These are phyloP conservation scores for Microcebus jonahi DNA, from an alignment of 2,113 vertebrate genomes.

Conservation along the genomic window DNA sequence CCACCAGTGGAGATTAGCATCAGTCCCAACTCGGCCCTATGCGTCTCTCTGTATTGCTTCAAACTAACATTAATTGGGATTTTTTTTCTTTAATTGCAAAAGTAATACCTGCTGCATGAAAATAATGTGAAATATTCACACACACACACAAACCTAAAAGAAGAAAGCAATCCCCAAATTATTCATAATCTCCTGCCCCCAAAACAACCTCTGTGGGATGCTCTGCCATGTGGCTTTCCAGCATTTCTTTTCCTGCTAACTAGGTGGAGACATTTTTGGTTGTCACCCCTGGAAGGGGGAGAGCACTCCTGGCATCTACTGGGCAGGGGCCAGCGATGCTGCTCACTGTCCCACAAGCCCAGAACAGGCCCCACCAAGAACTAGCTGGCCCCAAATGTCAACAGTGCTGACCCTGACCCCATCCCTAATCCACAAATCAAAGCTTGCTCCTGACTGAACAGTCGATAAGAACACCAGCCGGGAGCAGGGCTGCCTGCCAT, in stretches of 20 bases:
- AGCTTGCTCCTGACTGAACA: not conserved
- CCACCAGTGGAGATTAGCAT: not conserved
- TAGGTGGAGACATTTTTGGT: not conserved
- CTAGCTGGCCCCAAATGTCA: rapidly evolving
- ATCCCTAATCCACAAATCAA: rapidly evolving
- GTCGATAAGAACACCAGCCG: not conserved
- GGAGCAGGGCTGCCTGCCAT: not conserved
- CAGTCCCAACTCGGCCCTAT: not conserved
- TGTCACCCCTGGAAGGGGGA: not conserved
- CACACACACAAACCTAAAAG: not conserved
- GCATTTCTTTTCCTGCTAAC: not conserved
- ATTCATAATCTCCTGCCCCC: not conserved
- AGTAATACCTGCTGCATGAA: not conserved
- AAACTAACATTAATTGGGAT: not conserved
- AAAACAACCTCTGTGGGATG: not conserved
- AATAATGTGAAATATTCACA: not conserved
- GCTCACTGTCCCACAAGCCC: not conserved
- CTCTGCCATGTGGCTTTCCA: not conserved
- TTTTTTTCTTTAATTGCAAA: not conserved
- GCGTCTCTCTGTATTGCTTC: not conserved
- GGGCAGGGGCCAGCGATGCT: not conserved
- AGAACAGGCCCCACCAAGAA: not conserved
- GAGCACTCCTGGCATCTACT: not conserved
- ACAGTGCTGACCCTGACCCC: rapidly evolving
- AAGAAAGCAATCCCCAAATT: not conserved